These are phyloP conservation scores for Puma concolor DNA, from an alignment of 2,113 vertebrate genomes.

Conservation along the genomic window DNA sequence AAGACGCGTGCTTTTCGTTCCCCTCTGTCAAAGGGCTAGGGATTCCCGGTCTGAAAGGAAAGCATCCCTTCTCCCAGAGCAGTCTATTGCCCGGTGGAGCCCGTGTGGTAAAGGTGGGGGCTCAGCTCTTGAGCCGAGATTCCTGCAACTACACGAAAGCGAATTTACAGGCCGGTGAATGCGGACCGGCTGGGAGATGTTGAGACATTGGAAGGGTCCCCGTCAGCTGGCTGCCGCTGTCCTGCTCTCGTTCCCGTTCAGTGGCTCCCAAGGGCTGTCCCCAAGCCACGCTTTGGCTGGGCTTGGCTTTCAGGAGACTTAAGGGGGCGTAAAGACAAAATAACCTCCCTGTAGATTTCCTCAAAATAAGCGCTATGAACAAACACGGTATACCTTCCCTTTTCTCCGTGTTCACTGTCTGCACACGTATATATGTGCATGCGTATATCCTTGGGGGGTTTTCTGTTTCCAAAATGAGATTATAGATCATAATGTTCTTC, in stretches of 20 bases:
- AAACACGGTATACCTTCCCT: not conserved
- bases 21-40: not conserved
- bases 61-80: not conserved
- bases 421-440: fast-evolving
- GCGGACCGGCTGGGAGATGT: no score
- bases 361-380: not conserved
- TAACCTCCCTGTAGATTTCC: not conserved
- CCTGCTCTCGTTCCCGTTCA: not conserved
- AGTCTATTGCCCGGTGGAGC: fast-evolving
- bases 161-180: not conserved
- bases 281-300: not conserved
- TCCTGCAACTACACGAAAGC: not conserved
- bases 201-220: not conserved
- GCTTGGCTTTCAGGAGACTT: not conserved
- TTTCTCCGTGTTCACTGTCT: not conserved
- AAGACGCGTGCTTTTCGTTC: not conserved
- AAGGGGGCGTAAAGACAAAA: not conserved
- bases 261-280: not conserved
- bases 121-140: not conserved
- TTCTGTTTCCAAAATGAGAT: not conserved
- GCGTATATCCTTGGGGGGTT: not conserved
- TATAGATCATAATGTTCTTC: not conserved
- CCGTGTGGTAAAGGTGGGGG: not conserved
- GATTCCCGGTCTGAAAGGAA: not conserved
- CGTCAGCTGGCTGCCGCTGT: not conserved